These are phyloP conservation scores for Psophia crepitans DNA, from an alignment of 2,113 vertebrate species.

Conservation along the genomic window DNA sequence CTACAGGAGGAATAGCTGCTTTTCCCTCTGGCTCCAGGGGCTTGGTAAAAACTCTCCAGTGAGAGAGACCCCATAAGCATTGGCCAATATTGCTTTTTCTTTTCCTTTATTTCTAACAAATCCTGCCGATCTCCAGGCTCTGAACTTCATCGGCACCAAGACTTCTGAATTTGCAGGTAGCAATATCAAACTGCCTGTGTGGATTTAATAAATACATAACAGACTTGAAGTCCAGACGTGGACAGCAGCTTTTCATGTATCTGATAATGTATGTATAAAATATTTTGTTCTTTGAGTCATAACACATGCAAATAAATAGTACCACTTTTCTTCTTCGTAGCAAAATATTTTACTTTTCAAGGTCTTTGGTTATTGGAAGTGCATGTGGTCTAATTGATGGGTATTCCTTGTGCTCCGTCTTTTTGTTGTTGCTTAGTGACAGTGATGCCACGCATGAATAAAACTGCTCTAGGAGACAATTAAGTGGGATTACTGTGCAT, in stretches of 20 bases:
- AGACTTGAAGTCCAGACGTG: not conserved
- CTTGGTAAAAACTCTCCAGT: not conserved
- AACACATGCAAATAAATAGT: not conserved
- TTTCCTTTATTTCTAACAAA: not conserved
- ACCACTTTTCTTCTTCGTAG: not conserved
- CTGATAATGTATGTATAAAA: not conserved
- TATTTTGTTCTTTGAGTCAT: not conserved
- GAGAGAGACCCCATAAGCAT: not conserved
- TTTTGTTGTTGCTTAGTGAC: not conserved
- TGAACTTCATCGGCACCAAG: not conserved
- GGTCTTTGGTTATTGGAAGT: not conserved
- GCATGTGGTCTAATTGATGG: not conserved
- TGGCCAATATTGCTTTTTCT: not conserved
- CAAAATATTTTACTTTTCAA: not conserved
- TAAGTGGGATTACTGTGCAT: not conserved
- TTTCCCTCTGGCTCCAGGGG: not conserved
- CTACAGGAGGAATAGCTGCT: not conserved
- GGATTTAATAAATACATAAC: accelerated
- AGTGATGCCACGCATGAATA: not conserved
- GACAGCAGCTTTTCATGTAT: not conserved
- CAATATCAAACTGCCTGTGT: not conserved
- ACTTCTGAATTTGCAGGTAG: not conserved
- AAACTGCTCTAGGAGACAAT: not conserved
- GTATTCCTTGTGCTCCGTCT: not conserved
- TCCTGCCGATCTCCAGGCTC: not conserved